Conservation (phyloP, 2,113 vertebrate genomes). For the Vulpes lagopus region DNA sequence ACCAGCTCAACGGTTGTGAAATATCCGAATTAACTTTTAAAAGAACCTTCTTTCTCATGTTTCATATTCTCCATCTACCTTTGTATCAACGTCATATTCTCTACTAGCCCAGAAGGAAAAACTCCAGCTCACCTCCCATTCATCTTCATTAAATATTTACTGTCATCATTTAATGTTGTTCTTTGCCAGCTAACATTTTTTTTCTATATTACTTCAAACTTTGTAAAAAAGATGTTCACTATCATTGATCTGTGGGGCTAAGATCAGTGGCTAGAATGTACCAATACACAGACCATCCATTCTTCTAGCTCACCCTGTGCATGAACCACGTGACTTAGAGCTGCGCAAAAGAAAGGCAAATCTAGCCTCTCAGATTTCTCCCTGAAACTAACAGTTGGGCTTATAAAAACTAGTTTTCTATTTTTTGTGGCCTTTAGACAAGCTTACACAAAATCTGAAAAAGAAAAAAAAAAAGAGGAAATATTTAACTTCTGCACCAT, state of each 20-base stretch:
- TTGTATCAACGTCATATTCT: slow-evolving; percentile 65
- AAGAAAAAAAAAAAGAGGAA: background rate
- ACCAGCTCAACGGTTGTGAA: slow-evolving; percentile 71
- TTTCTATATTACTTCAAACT: slow-evolving; percentile 60
- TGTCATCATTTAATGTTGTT: slow-evolving; percentile 50
- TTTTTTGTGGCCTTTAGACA: slow-evolving; percentile 31
- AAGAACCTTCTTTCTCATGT: slow-evolving; percentile 54
- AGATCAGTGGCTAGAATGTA: slow-evolving; percentile 61
- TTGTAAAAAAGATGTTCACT: slow-evolving; percentile 68
- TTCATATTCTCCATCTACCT: slow-evolving; percentile 73
- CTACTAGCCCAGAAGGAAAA: slow-evolving; percentile 44
- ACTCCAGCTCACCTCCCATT: background rate
- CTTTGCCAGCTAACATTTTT: slow-evolving; percentile 31
- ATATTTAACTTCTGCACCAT: background rate
- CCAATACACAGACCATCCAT: slow-evolving; percentile 77
- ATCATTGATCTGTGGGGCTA: slow-evolving; percentile 71
- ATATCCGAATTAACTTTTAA: slow-evolving; percentile 74
- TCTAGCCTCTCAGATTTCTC: background rate
- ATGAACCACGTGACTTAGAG: background rate
- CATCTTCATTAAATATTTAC: slow-evolving; percentile 39
- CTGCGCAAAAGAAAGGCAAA: slow-evolving; percentile 49
- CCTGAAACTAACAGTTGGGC: background rate
- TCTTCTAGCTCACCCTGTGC: slow-evolving; percentile 66
- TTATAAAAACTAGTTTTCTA: background rate
- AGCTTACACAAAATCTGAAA: background rate